Base-by-base conservation (phyloP, 2,797 vertebrate genomes). In the Pristis pectinata region DNA sequence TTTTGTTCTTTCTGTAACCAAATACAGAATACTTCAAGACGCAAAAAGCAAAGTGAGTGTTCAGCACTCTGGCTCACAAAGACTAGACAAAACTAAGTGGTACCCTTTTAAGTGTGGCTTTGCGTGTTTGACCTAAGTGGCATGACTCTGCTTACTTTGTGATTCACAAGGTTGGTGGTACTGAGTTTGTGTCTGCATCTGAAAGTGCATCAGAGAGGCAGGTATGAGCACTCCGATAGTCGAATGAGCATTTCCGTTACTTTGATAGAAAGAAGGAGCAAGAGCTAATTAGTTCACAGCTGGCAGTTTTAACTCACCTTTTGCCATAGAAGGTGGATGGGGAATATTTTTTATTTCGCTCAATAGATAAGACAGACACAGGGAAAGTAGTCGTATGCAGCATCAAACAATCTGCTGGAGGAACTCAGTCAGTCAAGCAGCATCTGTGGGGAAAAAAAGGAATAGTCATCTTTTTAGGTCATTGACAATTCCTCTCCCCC, bases 1-100 rank as follows among this genome's bases (percentile, higher is more conserved):
- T 95, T 82, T 92, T 93, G 85, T 80, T 95, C 70, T 70, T 95
- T 95, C 95, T 95, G 82, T 95, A 95, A 95, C 85, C 95, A 96
- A 96, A 95, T 70, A 67, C 49, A 70, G 94, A 94, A 85, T 30
- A 44, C 11, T 95, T 56, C 67, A 80, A 94, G 95, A 67, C 0
- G 30, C 89, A 95, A 49, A 95, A 95, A 94, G 74, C 94, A 95
- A 67, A 77, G 30, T 27, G 41, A 30, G 19, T 44, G 74, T 37
- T 80, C 37, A 76, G 27, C 3, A 44, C 49, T 49, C 10, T 53
- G 49, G 41, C 56, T 24, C 34, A 94, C 37, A 64, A 79, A 85
- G 67, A n/a, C 59, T 10, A n/a, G n/a, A 76, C 85, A 53, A 80
- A 92, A 95, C 94, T 91, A 95, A 95, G 94, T 91, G 61, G 67